These are phyloP conservation scores for Beris chalybata DNA, from an alignment of 2,888 invertebrate species.

Conservation along the genomic window DNA sequence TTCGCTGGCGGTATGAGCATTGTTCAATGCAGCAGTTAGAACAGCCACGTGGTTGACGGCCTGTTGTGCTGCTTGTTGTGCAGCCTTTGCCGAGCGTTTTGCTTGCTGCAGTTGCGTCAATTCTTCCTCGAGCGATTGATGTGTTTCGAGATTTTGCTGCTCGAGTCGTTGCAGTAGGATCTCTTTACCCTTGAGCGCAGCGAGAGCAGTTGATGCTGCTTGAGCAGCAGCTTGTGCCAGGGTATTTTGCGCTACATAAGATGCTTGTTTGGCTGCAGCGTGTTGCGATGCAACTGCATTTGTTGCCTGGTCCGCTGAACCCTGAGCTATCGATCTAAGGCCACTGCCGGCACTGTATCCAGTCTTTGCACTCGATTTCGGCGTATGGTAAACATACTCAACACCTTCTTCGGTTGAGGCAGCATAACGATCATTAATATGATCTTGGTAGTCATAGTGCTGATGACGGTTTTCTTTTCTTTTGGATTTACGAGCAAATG, in stretches of 20 bases:
- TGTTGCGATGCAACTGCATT: constrained; percentile 73
- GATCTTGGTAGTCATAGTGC: constrained; percentile 12
- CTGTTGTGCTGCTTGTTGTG: constrained; percentile 70
- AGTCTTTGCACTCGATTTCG: constrained; percentile 4
- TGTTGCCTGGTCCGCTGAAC: constrained; percentile 75
- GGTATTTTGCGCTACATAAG: constrained; percentile 76
- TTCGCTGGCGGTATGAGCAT: constrained; percentile 73
- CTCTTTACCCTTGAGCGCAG: constrained; percentile 68
- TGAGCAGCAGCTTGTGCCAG: constrained; percentile 75
- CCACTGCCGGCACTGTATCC: constrained; percentile 72
- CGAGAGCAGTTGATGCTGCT: constrained; percentile 68
- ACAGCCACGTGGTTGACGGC: constrained; percentile 69
- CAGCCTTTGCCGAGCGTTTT: constrained; percentile 69
- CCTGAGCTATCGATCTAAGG: constrained; percentile 69
- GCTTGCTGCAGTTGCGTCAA: constrained; percentile 73
- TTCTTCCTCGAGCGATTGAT: constrained; percentile 68
- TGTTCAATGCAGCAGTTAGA: constrained; percentile 73
- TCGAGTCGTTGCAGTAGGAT: constrained; percentile 68
- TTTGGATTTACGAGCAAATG: constrained; percentile 20
- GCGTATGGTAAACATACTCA: constrained; percentile 12
- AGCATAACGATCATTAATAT: constrained; percentile 1
- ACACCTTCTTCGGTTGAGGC: constrained; percentile 16
- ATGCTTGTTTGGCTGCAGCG: constrained; percentile 76
- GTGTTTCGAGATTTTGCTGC: constrained; percentile 75
- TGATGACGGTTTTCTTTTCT: constrained; percentile 23